Percentiles rank a stretch among this genome's conserved stretches.
Conservation (phyloP, 2,113 vertebrate genomes). For the Anarrhichthys ocellatus region DNA sequence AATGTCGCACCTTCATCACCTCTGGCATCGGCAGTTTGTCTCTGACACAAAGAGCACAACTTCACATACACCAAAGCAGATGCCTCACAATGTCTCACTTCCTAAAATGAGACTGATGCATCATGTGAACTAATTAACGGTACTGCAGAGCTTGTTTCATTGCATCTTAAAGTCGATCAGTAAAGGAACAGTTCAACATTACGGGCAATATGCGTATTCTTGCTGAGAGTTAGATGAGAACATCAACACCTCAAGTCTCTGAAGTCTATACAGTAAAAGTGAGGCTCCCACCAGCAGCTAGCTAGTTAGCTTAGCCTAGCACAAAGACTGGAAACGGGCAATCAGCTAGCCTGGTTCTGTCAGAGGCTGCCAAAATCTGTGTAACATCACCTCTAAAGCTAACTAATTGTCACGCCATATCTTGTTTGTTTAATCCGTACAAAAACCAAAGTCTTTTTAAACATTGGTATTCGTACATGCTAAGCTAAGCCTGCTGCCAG, state of each 20-base stretch:
- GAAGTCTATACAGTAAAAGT: too few relatives aligned
- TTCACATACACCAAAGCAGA: conserved; percentile 4
- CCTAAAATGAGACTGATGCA: conserved; percentile 2
- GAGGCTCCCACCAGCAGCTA: too few relatives aligned
- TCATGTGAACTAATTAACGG: not conserved
- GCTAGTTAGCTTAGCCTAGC: not conserved
- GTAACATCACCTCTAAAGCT: not conserved
- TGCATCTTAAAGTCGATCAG: conserved; percentile 8
- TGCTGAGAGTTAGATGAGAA: too few relatives aligned
- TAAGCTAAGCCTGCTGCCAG: not conserved
- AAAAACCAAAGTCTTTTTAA: not conserved
- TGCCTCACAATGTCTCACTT: not conserved
- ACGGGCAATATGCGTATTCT: too few relatives aligned
- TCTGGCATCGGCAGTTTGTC: not conserved
- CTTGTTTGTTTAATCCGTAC: not conserved
- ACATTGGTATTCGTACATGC: not conserved
- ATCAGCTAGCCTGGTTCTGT: too few relatives aligned
- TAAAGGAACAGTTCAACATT: not conserved
- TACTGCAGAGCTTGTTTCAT: conserved; percentile 8
- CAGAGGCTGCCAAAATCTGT: not conserved
- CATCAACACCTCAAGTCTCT: too few relatives aligned
- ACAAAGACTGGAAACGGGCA: too few relatives aligned
- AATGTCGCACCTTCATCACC: conserved; percentile 1
- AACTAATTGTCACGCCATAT: too few relatives aligned
- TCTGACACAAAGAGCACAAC: conserved; percentile 24